Evolutionary conservation across 2,888 invertebrate genomes (phyloP).

Genomic region (Temnothorax ravouxi): DNA sequence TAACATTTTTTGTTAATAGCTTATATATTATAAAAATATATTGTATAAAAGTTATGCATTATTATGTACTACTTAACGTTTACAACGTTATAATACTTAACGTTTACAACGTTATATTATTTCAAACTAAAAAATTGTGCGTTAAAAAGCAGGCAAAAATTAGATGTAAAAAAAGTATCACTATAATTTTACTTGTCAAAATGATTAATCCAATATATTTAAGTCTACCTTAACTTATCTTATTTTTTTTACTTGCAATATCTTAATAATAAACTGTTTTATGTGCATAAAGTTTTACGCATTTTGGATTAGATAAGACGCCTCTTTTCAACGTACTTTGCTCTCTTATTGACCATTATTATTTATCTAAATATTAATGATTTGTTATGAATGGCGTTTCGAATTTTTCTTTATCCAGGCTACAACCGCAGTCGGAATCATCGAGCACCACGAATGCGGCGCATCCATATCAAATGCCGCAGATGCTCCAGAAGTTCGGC

Average conservation of each 20-base stretch:
- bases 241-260: slow-evolving; percentile 19
- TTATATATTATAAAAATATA: not conserved
- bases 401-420: slow-evolving; percentile 75
- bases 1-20: not conserved
- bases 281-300: not conserved
- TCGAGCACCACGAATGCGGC: slow-evolving; percentile 87
- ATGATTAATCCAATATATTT: not conserved
- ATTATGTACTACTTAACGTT: not conserved
- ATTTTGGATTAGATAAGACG: too few species aligned
- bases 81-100: not conserved
- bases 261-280: not conserved
- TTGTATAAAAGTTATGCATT: not conserved
- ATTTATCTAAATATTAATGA: not conserved
- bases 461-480: slow-evolving; percentile 91
- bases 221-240: not conserved
- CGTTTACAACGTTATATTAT: not conserved
- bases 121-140: not conserved
- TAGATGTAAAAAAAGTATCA: not conserved
- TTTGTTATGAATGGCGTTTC: slow-evolving; percentile 10
- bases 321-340: not conserved
- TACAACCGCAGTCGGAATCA: slow-evolving; percentile 84
- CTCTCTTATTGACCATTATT: not conserved
- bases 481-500: slow-evolving; percentile 89
- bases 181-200: not conserved
- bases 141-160: not conserved